Base-by-base conservation (phyloP, 2,888 invertebrate species). In the Agrochola lychnidis region DNA sequence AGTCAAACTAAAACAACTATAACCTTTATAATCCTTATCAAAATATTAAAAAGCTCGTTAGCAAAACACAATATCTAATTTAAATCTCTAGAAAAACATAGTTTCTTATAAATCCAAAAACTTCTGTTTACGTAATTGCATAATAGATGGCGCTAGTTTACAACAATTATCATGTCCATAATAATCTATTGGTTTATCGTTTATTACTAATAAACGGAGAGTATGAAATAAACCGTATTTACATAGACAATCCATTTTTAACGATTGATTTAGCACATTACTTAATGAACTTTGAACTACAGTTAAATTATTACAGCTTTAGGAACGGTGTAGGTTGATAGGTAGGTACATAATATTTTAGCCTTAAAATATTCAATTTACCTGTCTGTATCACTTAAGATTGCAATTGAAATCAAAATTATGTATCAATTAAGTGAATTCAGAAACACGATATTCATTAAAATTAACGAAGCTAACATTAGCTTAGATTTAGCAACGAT, bases 71-170 rank as follows among this genome's bases (percentile, higher is more conserved):
- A 48, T 16, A 30, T 40, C 0, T 3, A 9, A 10, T 1, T 16
- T 14, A 53, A 19, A 64, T 36, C 19, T 48, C 3, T 19, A 3
- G 4, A 4, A 68, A 59, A 25, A 42, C 14, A 51, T 56, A 51
- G 30, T 61, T 61, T 10, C 1, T 4, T 1, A 16, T 12, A 9
- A 48, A 62, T 10, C 1, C 6, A 36, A 57, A 0, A 22, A 9
- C 2, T 10, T 10, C 0, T 63, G 66, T 56, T 85, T 81, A 68
- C n/a, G 6, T 64, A 42, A 74, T 12, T 57, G 0, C 7, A 25
- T 73, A 78, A 82, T 76, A 90, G 89, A 89, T 90, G 89, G 83
- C 89, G 87, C 79, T 81, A 82, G 73, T 73, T 25, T 59, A 61
- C 48, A 5, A 63, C n/a, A 76, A 74, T 73, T 70, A 64, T 51